Percentiles rank a stretch among this genome's conserved stretches.
These are phyloP conservation scores for Oreotrochilus melanogaster DNA, from an alignment of 2,113 vertebrate species.

Conservation along the genomic window DNA sequence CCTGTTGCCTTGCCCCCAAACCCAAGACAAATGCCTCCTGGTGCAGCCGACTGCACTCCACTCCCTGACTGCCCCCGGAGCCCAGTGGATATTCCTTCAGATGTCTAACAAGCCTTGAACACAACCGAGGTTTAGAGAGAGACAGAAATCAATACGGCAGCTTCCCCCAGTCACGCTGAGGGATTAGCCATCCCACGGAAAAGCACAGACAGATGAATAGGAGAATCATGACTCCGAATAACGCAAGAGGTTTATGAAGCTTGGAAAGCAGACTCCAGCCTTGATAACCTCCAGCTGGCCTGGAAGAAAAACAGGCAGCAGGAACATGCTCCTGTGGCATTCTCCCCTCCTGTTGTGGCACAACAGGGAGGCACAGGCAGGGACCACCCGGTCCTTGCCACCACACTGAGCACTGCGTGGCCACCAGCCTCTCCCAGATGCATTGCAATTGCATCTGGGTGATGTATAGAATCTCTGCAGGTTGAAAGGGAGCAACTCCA, in stretches of 20 bases:
- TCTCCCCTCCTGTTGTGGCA: neutral
- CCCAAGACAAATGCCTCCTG: conserved; percentile 47
- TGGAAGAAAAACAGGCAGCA: conserved; percentile 17
- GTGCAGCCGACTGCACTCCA: conserved; percentile 53
- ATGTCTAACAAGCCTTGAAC: conserved; percentile 84
- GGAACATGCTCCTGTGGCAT: conserved; percentile 1
- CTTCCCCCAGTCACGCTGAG: conserved; percentile 81
- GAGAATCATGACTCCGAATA: conserved; percentile 86
- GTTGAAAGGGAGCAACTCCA: neutral
- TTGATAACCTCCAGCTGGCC: conserved; percentile 71
- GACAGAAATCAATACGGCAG: conserved; percentile 85
- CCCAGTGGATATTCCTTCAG: conserved; percentile 80
- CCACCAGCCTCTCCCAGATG: rapidly evolving
- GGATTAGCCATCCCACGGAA: conserved; percentile 84
- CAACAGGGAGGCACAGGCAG: neutral
- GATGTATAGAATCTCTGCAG: rapidly evolving
- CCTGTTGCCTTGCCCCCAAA: neutral
- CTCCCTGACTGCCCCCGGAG: conserved; percentile 76
- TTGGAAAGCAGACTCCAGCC: conserved; percentile 72
- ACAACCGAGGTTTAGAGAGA: conserved; percentile 84
- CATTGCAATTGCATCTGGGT: rapidly evolving
- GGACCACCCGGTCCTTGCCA: neutral
- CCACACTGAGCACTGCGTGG: rapidly evolving
- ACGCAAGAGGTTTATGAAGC: conserved; percentile 80
- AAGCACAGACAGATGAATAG: conserved; percentile 75